These are phyloP conservation scores for Prunella fulvescens DNA, from an alignment of 2,113 vertebrate genomes.

Conservation along the genomic window DNA sequence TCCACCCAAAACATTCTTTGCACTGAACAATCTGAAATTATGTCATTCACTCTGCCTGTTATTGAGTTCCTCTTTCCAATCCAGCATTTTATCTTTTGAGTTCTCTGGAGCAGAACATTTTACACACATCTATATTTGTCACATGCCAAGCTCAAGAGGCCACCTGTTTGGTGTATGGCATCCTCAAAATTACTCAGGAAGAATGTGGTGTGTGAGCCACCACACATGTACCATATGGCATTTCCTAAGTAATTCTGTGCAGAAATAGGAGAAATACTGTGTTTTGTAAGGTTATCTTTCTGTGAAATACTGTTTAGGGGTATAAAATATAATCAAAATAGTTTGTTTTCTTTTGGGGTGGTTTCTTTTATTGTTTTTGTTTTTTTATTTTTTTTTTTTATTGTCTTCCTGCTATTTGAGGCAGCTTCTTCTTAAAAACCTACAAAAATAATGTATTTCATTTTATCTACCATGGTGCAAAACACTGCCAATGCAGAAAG, in stretches of 20 bases:
- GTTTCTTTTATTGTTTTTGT: not conserved
- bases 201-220: accelerated
- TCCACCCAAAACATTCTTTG: not conserved
- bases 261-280: not conserved
- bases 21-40: not conserved
- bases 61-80: not conserved
- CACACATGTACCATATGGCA: not conserved
- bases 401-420: not conserved
- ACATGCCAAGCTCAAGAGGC: not conserved
- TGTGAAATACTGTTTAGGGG: not conserved
- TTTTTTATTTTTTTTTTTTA: not conserved
- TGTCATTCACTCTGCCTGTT: not conserved
- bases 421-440: not conserved
- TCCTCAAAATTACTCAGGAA: not conserved
- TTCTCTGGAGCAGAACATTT: not conserved
- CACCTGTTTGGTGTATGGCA: not conserved
- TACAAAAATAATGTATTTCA: not conserved
- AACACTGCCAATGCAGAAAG: not conserved
- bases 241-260: not conserved
- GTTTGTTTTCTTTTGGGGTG: not conserved
- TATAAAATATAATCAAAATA: not conserved
- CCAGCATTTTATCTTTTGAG: not conserved
- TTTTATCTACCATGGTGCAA: not conserved
- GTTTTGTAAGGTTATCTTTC: not conserved
- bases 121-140: not conserved